Evolutionary conservation across 2,888 invertebrate genomes (phyloP).

Genomic region (Tetragonula carbonaria): DNA sequence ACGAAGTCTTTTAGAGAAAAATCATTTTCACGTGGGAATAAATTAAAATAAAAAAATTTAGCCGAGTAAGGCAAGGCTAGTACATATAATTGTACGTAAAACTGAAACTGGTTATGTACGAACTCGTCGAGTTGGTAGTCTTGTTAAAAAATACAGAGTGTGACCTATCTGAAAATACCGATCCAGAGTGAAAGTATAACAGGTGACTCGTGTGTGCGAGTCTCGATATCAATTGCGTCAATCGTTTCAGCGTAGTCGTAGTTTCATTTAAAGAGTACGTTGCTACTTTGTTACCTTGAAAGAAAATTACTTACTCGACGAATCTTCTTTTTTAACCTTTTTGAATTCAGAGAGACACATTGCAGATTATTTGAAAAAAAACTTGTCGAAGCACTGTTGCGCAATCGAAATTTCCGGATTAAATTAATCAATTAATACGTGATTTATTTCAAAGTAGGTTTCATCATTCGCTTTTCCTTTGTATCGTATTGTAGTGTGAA

Average conservation of each 20-base stretch:
- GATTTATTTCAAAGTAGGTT: too few species aligned
- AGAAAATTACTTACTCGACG: background rate
- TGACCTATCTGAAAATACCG: slow-evolving; percentile 25
- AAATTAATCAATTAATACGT: background rate
- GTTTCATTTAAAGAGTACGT: background rate
- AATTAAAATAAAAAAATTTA: too few species aligned
- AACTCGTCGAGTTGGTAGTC: slow-evolving; percentile 3
- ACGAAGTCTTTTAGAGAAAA: too few species aligned
- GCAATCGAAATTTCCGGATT: background rate
- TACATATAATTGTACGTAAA: slow-evolving; percentile 9
- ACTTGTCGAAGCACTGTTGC: background rate
- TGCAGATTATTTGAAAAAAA: background rate
- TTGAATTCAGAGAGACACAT: background rate
- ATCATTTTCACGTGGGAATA: too few species aligned
- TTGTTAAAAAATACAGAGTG: slow-evolving; percentile 21
- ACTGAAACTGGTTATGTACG: slow-evolving; percentile 20
- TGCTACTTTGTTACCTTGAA: background rate
- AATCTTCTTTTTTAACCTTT: background rate
- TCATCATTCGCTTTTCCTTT: too few species aligned
- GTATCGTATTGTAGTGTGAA: too few species aligned
- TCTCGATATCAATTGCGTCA: slow-evolving; percentile 33
- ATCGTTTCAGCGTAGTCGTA: slow-evolving; percentile 8
- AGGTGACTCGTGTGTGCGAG: background rate
- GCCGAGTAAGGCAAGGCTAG: too few species aligned
- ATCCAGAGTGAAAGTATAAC: slow-evolving; percentile 43